Conservation (phyloP, 2,113 vertebrate genomes). For the Rissa tridactyla region DNA sequence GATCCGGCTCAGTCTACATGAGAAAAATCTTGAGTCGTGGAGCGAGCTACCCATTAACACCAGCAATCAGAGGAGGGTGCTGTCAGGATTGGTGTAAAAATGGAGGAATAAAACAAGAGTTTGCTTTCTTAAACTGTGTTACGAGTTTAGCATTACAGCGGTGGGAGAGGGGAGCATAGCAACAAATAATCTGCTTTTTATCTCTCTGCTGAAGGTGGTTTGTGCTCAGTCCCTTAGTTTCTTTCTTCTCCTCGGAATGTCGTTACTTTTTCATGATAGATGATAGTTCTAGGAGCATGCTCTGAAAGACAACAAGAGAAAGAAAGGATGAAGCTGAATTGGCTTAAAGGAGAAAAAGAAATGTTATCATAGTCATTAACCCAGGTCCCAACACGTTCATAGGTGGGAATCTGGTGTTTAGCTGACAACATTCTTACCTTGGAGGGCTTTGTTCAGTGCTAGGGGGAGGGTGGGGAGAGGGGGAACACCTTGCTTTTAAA, state of each 20-base stretch:
- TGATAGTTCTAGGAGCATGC: constrained; percentile 92
- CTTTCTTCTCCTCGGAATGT: not conserved
- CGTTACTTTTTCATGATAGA: constrained; percentile 97
- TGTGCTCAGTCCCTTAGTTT: not conserved
- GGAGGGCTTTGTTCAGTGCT: not conserved
- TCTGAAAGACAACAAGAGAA: constrained; percentile 81
- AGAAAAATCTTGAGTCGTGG: not conserved
- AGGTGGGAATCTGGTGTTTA: not conserved
- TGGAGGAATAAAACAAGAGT: not conserved
- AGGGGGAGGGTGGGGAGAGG: not conserved
- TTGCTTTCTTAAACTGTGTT: not conserved
- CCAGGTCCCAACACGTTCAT: not conserved
- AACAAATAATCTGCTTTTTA: not conserved
- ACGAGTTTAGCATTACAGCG: not conserved
- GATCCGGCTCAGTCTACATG: not conserved
- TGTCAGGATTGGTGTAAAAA: not conserved
- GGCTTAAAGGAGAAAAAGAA: not conserved
- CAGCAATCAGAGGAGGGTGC: not conserved
- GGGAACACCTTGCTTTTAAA: not conserved
- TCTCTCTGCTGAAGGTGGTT: constrained; percentile 14
- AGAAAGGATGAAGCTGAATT: constrained; percentile 5
- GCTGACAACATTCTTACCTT: not conserved
- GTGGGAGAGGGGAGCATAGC: not conserved
- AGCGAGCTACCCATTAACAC: rapidly evolving
- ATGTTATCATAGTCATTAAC: not conserved